Base-by-base conservation (phyloP, 2,113 vertebrate genomes). In the Colius striatus region DNA sequence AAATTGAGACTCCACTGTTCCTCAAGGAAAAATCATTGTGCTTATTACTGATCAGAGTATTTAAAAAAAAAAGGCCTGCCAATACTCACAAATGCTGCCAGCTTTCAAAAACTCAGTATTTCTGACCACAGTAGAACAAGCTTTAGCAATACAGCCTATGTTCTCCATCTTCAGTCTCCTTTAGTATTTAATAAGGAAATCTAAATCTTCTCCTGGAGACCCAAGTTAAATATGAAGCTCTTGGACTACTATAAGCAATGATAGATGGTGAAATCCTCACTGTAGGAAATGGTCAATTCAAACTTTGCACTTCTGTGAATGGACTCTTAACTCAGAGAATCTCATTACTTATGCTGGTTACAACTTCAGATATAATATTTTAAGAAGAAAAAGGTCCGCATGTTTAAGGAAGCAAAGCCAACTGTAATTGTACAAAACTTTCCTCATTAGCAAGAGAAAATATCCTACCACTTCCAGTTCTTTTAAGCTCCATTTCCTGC, bases 401-500 rank as follows among this genome's bases (percentile, higher is more conserved):
- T 4, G 10, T 53, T 67, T 55, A 75, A 74, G 45, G 23, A 87
- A 92, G 19, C 22, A 82, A 92, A 29, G 13, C 11, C 13, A 77
- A 68, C 13, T 51, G 21, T 45, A 78, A 67, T 7, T 30, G 8
- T 45, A 89, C 2, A 8, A 50, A 86, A 79, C 22, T n/a, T 57
- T 45, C 50, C 54, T 62, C 17, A 58, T 55, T 29, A 85, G 20
- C 30, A 85, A 85, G 12, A 68, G 21, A 89, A 89, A 89, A 84
- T 41, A 74, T 45, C 96, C 98, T 98, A 99, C 99, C 99, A 50
- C 98, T 99, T 98, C 98, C 98, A 47, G 99, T 98, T 96, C 99
- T 99, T 97, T 99, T 99, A 87, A 99, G 98, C 92, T 99, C 99
- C 99, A 99, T 99, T 97, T 99, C 99, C 98, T 99, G 99, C 99